These are phyloP conservation scores for Lophotis ruficrista DNA, from an alignment of 2,113 vertebrate species.

Conservation along the genomic window DNA sequence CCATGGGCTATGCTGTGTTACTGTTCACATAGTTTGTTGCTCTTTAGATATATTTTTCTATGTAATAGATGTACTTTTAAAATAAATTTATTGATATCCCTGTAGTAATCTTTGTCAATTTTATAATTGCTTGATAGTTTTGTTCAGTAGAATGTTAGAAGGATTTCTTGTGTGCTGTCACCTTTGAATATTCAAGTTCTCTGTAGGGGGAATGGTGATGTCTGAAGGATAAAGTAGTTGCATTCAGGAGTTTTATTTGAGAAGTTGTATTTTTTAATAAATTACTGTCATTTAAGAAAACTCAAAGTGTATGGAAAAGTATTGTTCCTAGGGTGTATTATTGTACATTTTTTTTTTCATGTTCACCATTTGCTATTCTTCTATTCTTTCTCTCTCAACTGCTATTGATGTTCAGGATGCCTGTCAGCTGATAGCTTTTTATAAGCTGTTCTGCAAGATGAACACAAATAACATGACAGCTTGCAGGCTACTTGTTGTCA, in stretches of 20 bases:
- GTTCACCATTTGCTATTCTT: constrained; percentile 14
- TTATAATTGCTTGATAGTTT: constrained; percentile 7
- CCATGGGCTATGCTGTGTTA: not conserved
- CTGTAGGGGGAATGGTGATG: not conserved
- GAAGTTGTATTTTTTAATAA: not conserved
- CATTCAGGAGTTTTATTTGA: not conserved
- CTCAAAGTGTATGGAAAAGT: not conserved
- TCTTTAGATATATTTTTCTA: not conserved
- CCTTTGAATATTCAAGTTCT: constrained; percentile 7
- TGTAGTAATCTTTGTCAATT: constrained; percentile 1
- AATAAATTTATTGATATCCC: not conserved
- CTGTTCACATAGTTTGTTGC: not conserved
- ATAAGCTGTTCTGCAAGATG: constrained; percentile 49
- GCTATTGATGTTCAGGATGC: constrained; percentile 60
- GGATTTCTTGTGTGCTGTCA: constrained; percentile 1
- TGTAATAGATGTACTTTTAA: not conserved
- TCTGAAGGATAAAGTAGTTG: constrained; percentile 1
- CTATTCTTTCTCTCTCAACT: constrained; percentile 49
- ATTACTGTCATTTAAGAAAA: constrained; percentile 31
- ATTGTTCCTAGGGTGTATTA: not conserved
- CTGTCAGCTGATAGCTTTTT: constrained; percentile 67
- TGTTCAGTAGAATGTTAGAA: constrained; percentile 19
- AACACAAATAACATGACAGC: constrained; percentile 71
- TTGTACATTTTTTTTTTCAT: not conserved
- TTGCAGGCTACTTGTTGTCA: constrained; percentile 67